A percentile compares a stretch with the other conserved stretches of the same genome.
Conservation (phyloP, 2,888 invertebrate species). For the Andrena marginata region DNA sequence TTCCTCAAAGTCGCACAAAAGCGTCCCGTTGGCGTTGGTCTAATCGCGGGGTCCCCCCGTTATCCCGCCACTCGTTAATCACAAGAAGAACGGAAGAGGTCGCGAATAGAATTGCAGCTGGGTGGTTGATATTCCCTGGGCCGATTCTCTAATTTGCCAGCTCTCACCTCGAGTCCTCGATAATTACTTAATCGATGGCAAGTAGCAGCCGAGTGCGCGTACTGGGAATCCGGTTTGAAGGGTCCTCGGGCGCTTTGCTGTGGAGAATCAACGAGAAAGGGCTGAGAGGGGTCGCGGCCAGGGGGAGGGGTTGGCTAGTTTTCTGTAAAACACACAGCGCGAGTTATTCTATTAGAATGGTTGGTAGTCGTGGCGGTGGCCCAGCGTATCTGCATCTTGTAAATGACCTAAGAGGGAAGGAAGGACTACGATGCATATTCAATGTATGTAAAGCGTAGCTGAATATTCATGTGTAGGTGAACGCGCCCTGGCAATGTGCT, state of each 20-base stretch:
- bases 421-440: conserved; percentile 84
- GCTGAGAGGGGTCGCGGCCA: neutral
- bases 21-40: neutral
- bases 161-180: conserved; percentile 63
- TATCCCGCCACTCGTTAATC: conserved; percentile 37
- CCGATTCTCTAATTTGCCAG: conserved; percentile 70
- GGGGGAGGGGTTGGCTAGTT: conserved; percentile 63
- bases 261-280: conserved; percentile 26
- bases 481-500: conserved; percentile 81
- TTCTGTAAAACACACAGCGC: conserved; percentile 74
- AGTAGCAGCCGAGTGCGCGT: conserved; percentile 50
- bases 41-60: neutral
- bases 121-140: conserved; percentile 50
- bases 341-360: conserved; percentile 80
- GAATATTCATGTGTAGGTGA: conserved; percentile 84
- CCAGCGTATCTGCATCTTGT: conserved; percentile 83
- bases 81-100: conserved; percentile 52
- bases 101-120: conserved; percentile 43
- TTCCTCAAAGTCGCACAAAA: neutral
- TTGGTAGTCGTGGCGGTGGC: conserved; percentile 70
- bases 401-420: conserved; percentile 84
- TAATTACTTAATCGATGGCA: conserved; percentile 80
- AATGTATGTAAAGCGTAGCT: conserved; percentile 83
- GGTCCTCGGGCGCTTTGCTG: neutral
- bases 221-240: conserved; percentile 21